Percentiles rank a stretch among this genome's conserved stretches.
Evolutionary conservation across 2,113 vertebrate genomes (phyloP).

Genomic region (Coracopsis vasa): DNA sequence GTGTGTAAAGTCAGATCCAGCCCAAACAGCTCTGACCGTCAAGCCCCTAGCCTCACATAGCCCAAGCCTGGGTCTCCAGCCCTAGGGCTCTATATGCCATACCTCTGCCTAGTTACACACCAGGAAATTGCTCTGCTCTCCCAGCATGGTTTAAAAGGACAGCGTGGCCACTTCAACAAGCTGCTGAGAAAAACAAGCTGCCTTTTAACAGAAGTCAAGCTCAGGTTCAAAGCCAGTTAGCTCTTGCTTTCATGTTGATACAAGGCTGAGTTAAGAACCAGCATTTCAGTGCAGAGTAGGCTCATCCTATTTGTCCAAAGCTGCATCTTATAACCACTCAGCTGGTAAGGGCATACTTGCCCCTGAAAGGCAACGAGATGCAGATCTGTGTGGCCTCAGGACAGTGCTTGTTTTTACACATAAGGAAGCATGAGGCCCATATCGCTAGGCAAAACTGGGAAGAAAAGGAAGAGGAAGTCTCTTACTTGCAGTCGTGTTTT

Average conservation of each 20-base stretch:
- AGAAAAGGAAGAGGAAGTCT: not conserved
- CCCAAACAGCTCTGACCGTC: not conserved
- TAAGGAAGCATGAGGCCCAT: not conserved
- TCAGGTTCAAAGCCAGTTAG: not conserved
- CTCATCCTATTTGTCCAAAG: not conserved
- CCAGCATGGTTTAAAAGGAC: not conserved
- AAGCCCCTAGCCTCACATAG: not conserved
- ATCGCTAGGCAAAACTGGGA: not conserved
- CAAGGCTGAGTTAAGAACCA: not conserved
- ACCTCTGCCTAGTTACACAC: not conserved
- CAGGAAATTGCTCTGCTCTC: not conserved
- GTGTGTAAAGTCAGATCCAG: not conserved
- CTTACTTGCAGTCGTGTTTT: conserved; percentile 98
- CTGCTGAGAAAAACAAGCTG: not conserved
- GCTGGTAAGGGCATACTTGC: not conserved
- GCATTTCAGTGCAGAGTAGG: not conserved
- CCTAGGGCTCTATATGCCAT: not conserved
- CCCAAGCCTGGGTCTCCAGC: not conserved
- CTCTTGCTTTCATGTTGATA: not conserved
- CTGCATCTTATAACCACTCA: not conserved
- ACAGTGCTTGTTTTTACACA: not conserved
- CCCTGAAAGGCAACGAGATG: not conserved
- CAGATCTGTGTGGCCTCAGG: not conserved
- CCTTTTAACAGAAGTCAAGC: not conserved
- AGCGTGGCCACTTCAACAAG: not conserved